Conservation (phyloP, 2,888 invertebrate genomes). For the Endomychus coccineus region DNA sequence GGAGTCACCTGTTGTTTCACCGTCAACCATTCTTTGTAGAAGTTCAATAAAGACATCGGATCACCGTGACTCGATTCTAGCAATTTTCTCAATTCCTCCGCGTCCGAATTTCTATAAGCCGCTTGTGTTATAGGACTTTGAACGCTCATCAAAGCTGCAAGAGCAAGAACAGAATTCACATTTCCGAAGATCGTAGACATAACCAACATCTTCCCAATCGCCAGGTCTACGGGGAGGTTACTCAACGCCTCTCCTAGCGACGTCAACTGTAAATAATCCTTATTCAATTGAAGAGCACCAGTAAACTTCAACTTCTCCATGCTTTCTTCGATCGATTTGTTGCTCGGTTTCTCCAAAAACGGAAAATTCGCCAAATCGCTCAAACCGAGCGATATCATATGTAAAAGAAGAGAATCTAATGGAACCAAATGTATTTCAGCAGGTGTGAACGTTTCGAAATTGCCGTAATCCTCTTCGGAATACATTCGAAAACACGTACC, state of each 20-base stretch:
- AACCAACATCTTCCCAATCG: slow-evolving; percentile 92
- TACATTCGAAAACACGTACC: slow-evolving; percentile 90
- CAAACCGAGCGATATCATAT: slow-evolving; percentile 92
- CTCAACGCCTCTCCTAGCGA: slow-evolving; percentile 79
- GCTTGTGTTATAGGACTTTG: slow-evolving; percentile 88
- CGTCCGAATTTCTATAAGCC: slow-evolving; percentile 78
- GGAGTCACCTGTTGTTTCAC: slow-evolving; percentile 53
- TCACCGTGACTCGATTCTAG: slow-evolving; percentile 95
- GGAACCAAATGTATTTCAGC: slow-evolving; percentile 94
- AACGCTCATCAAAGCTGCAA: slow-evolving; percentile 88
- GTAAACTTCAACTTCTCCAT: slow-evolving; percentile 74
- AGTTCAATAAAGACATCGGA: slow-evolving; percentile 80
- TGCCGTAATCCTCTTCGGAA: slow-evolving; percentile 72
- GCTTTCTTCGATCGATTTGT: slow-evolving; percentile 78
- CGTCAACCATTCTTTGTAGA: slow-evolving; percentile 83
- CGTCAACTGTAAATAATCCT: slow-evolving; percentile 60
- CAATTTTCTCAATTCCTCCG: slow-evolving; percentile 67
- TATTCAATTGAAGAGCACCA: slow-evolving; percentile 72
- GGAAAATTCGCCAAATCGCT: slow-evolving; percentile 88
- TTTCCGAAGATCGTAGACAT: slow-evolving; percentile 85
- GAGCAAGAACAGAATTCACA: slow-evolving; percentile 77
- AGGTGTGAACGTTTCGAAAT: slow-evolving; percentile 76
- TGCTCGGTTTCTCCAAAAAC: slow-evolving; percentile 87
- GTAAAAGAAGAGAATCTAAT: slow-evolving; percentile 80
- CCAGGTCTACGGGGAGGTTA: slow-evolving; percentile 88